These are phyloP conservation scores for Stenurella melanura DNA, from an alignment of 2,888 invertebrate genomes.

Conservation along the genomic window DNA sequence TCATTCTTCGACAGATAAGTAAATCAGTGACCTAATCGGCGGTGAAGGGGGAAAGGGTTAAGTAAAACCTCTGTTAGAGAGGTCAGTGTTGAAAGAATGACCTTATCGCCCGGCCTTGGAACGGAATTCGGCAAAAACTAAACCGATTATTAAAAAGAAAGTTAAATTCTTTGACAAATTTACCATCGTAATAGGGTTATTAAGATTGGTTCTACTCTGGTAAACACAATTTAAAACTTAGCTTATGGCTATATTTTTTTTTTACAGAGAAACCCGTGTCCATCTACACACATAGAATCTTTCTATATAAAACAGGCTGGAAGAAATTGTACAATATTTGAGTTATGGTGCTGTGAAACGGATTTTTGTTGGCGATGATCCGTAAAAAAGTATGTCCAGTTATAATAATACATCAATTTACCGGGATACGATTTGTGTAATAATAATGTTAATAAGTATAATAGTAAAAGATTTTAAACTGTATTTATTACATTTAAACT, in stretches of 20 bases:
- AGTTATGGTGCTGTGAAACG: background rate
- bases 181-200: background rate
- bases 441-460: background rate
- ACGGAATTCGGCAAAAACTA: background rate
- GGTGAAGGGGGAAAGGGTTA: too few relatives aligned
- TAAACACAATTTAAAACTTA: slow-evolving; percentile 3
- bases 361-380: background rate
- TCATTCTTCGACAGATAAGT: too few relatives aligned
- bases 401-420: background rate
- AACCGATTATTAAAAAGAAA: background rate
- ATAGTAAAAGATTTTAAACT: slow-evolving; percentile 19
- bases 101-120: background rate
- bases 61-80: too few relatives aligned
- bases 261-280: background rate
- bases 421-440: background rate
- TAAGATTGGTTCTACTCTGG: background rate
- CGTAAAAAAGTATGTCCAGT: background rate
- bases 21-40: too few relatives aligned
- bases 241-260: slow-evolving; percentile 4
- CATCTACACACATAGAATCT: background rate
- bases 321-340: background rate
- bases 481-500: slow-evolving; percentile 29
- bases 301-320: background rate
- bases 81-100: background rate
- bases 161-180: background rate